A percentile compares a stretch with the other conserved stretches of the same genome.
Evolutionary conservation across 2,113 vertebrate species (phyloP).

Genomic region (human (Homo sapiens)): DNA sequence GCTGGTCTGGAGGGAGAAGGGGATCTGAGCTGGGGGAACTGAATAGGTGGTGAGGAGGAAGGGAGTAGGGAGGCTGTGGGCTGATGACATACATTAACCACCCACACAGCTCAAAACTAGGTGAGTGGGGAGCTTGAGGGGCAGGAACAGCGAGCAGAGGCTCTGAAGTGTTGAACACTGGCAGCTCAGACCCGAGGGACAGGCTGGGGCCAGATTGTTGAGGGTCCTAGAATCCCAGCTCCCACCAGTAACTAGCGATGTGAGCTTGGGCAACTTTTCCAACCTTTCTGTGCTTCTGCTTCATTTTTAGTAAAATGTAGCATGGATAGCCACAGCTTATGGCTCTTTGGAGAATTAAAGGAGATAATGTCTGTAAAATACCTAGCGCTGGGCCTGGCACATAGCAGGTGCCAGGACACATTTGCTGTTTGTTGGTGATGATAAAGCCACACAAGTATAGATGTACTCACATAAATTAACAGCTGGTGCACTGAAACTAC

Average conservation of each 20-base stretch:
- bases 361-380: conserved; percentile 35
- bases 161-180: background rate
- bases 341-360: background rate
- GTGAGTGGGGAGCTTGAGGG: background rate
- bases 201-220: background rate
- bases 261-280: background rate
- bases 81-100: background rate
- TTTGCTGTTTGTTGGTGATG: conserved; percentile 43
- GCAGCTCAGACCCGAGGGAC: background rate
- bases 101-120: background rate
- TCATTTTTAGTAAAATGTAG: background rate
- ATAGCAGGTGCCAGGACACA: conserved; percentile 37
- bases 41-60: background rate
- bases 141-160: background rate
- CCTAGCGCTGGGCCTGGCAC: conserved; percentile 1
- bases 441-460: background rate
- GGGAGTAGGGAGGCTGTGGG: background rate
- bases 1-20: background rate
- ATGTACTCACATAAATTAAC: conserved; percentile 39
- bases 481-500: background rate
- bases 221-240: background rate
- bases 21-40: background rate
- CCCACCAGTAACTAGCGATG: background rate
- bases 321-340: background rate
- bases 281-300: background rate